Base-by-base conservation (phyloP, 2,888 invertebrate genomes). In the Mythimna impura region DNA sequence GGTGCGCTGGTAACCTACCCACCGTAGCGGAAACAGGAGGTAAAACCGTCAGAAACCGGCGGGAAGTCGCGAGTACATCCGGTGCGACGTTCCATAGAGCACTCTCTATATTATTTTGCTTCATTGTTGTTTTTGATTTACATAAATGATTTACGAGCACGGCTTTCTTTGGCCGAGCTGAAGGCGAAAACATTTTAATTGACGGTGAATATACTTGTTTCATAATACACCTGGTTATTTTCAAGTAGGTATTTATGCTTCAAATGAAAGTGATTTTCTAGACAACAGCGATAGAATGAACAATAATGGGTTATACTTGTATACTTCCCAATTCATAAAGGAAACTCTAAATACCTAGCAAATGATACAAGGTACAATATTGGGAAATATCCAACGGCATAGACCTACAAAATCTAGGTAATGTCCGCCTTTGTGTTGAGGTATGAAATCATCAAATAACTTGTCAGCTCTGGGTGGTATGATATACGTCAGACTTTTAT, bases 91-190 rank as follows among this genome's bases (percentile, higher is more conserved):
- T 89, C 88, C 88, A 89, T 89, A 89, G 88, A 91, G 86, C 89
- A 88, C 89, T 88, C 88, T 86, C 91, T 92, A 91, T 91, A 91
- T 92, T 92, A 92, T 92, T 93, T 92, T 87, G 88, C 89, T 89
- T 91, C 92, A 92, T 93, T 93, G 93, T 93, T 92, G 91, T 89
- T 89, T 84, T 88, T 88, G 91, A 92, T 93, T 93, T 93, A 88
- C 93, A 93, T 93, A 93, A 93, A 92, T 93, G 92, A 93, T 93
- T 93, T 92, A 93, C 89, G 90, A 87, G 82, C 84, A 58, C 80
- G 86, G 85, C 86, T 89, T 91, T 89, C 91, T 91, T 91, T 86
- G 82, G 86, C 78, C 83, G 79, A 83, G 84, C 69, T 67, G 81
- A 86, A 78, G 81, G 75, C 74, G 80, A 82, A 85, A 84, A 85